These are phyloP conservation scores for Leucoptera coffeella DNA, from an alignment of 2,888 invertebrate species.

Conservation along the genomic window DNA sequence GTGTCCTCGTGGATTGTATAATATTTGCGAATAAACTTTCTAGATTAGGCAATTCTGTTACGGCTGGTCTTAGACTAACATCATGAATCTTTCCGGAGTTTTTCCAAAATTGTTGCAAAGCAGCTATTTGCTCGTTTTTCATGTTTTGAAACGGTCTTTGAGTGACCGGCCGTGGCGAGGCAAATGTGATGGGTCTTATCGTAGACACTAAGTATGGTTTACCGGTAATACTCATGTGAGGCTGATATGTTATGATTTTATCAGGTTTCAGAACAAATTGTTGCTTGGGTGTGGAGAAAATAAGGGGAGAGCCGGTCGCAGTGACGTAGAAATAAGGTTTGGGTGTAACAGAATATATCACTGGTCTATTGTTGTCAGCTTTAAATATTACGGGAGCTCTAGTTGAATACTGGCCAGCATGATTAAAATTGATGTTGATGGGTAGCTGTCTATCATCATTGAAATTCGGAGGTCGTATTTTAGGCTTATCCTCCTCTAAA, in stretches of 20 bases:
- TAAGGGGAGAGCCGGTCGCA: conserved; percentile 17
- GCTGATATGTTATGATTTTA: conserved; percentile 15
- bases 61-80: conserved; percentile 16
- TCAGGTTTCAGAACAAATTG: conserved; percentile 18
- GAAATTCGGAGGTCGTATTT: conserved; percentile 35
- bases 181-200: conserved; percentile 7
- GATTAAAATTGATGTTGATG: conserved; percentile 30
- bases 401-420: conserved; percentile 13
- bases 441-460: conserved; percentile 38
- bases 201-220: conserved; percentile 16
- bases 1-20: conserved; percentile 15
- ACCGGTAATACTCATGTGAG: conserved; percentile 14
- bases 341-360: conserved; percentile 15
- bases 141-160: conserved; percentile 24
- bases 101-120: conserved; percentile 31
- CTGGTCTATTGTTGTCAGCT: conserved; percentile 13
- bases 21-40: conserved; percentile 20
- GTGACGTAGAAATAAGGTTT: conserved; percentile 22
- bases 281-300: conserved; percentile 22
- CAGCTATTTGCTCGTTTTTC: conserved; percentile 26
- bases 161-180: conserved; percentile 19
- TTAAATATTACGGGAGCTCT: conserved; percentile 13
- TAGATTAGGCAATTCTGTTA: conserved; percentile 15
- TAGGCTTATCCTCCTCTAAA: conserved; percentile 18
- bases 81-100: conserved; percentile 17